Conservation (phyloP, 2,888 invertebrate species). For the Trachelus stipa region DNA sequence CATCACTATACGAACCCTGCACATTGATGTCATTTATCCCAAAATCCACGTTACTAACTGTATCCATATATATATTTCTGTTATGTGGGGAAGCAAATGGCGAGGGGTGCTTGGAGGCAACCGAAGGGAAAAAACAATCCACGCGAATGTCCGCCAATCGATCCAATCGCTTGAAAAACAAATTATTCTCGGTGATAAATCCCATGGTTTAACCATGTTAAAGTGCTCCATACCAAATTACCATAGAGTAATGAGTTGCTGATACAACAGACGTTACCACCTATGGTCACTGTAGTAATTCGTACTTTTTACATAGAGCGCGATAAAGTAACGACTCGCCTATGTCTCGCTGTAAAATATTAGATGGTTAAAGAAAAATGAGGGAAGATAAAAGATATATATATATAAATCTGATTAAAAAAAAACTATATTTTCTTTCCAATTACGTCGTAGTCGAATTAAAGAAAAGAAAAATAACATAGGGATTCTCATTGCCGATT, state of each 20-base stretch:
- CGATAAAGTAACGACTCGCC: background rate
- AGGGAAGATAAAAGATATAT: background rate
- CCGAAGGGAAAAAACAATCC: background rate
- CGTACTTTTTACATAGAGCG: background rate
- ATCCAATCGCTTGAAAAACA: background rate
- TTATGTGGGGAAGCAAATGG: background rate
- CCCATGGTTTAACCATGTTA: background rate
- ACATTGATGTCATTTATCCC: background rate
- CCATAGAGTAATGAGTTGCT: background rate
- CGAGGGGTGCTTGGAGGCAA: background rate
- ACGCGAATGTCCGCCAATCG: background rate
- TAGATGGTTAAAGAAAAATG: background rate
- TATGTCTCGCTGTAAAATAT: background rate
- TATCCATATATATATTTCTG: background rate
- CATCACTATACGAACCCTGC: background rate
- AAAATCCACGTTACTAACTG: background rate
- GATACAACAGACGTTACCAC: background rate
- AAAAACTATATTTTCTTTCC: constrained; percentile 2
- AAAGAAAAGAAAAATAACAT: constrained; percentile 1
- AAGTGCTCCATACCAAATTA: background rate
- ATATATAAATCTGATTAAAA: background rate
- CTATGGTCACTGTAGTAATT: background rate
- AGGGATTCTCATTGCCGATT: constrained; percentile 3
- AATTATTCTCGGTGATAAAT: background rate
- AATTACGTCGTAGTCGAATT: constrained; percentile 8